Evolutionary conservation across 1,140 invertebrate species (phyloP), one percentile per base, ranked within the genome.

Genomic region (Microplitis mediator): DNA sequence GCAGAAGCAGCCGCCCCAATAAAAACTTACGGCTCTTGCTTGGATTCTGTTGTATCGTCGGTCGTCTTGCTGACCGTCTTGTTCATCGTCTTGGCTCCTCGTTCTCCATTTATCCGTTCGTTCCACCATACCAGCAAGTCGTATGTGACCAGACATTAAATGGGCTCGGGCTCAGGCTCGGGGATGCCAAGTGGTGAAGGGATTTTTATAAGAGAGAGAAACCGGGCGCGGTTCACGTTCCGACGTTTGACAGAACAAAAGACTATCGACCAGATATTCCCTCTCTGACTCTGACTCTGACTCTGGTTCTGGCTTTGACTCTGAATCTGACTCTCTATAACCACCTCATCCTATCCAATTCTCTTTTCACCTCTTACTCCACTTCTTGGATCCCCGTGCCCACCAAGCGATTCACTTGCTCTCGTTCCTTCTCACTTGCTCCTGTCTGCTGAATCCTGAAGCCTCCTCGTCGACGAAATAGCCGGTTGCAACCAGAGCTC

Each of bases 171-270:
- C 68, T 79, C 68, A 66, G 67, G 64, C 69, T 63, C 69, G 68
- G 61, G 70, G 45, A 51, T 62, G 70, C 16, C 54, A 69, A 66
- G 75, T 73, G 76, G 35, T 50, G 39, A 68, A 58, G 65, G 76
- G 72, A 79, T 74, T 70, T 60, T 56, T 45, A 45, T 6, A 9
- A 45, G 39, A 69, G 54, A 63, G 50, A 62, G 63, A 74, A 74
- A 78, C 64, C 75, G 75, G 78, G 76, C 76, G 81, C 79, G 78
- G 83, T 84, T 76, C 79, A 78, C 80, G 78, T 81, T 82, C 75
- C 74, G 78, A 84, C 80, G 77, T 85, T 85, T 87, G 86, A 86
- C 86, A 87, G 85, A 85, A 87, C 85, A 87, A 87, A 86, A 86
- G 85, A 82, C 80, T 82, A 85, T 84, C 83, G 82, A 84, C 84